phyloP scores from a whole-genome alignment of 1,140 invertebrate species.

The Dufourea novaeangliae region DNA sequence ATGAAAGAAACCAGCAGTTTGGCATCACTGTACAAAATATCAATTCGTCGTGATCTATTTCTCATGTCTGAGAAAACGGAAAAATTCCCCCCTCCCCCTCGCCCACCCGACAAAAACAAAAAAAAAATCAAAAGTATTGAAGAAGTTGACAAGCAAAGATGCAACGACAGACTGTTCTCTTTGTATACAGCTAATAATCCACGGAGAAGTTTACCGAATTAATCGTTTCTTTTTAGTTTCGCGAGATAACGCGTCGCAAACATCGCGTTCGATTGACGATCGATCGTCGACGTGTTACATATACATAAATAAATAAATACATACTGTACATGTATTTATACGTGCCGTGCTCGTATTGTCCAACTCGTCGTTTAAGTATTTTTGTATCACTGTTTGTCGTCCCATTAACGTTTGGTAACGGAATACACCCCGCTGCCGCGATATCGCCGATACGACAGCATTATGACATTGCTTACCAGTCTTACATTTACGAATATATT shows the following conservation, averaged over 20 bases:
- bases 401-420: constrained; percentile 66
- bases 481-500: constrained; percentile 20
- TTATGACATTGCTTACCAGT: constrained; percentile 45
- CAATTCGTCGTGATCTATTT: constrained; percentile 57
- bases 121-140: not conserved
- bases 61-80: not conserved
- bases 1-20: constrained; percentile 73
- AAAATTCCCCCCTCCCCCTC: not conserved
- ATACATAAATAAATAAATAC: no score
- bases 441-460: constrained; percentile 55
- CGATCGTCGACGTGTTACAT: constrained; percentile 63
- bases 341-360: constrained; percentile 79
- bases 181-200: constrained; percentile 13
- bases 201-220: constrained; percentile 31
- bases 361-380: constrained; percentile 73
- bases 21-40: constrained; percentile 79
- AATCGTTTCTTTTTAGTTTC: constrained; percentile 11
- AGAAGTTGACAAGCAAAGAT: constrained; percentile 45
- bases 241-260: constrained; percentile 24
- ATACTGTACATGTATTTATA: constrained; percentile 66
- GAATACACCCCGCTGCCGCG: constrained; percentile 48
- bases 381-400: constrained; percentile 75
- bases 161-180: constrained; percentile 46
- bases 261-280: constrained; percentile 70
- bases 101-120: not conserved